phyloP scores from a whole-genome alignment of 92 coral and sea anemone genomes.

The Bergia puertoricense region DNA sequence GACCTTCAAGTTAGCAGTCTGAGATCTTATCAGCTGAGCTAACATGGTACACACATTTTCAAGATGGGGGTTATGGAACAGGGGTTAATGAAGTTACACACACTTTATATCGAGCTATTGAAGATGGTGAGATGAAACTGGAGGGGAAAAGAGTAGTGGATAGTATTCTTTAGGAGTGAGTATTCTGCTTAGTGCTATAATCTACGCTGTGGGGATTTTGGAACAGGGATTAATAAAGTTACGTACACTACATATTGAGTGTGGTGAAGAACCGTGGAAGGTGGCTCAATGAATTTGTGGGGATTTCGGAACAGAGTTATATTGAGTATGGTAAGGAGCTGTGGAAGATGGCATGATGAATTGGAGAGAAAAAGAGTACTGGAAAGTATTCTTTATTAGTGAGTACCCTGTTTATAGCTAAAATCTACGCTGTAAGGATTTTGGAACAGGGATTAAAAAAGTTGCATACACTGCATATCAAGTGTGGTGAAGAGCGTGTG shows the following conservation, averaged over 20 bases:
- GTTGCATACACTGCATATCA: too few relatives aligned
- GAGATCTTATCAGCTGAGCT: too few relatives aligned
- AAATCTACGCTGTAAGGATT: neutral
- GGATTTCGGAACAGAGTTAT: too few relatives aligned
- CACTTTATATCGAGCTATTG: conserved; percentile 81
- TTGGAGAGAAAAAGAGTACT: conserved; percentile 86
- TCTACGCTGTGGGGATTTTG: neutral
- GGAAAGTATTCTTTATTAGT: conserved; percentile 87
- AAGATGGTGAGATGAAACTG: conserved; percentile 80
- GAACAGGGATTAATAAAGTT: too few relatives aligned
- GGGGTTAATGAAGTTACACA: neutral
- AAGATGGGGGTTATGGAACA: too few relatives aligned
- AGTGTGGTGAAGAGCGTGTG: too few relatives aligned
- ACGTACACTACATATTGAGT: conserved; percentile 70
- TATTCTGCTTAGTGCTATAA: neutral
- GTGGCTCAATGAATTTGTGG: too few relatives aligned
- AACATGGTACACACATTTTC: too few relatives aligned
- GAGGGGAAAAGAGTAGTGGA: conserved; percentile 91
- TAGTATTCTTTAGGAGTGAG: conserved; percentile 84
- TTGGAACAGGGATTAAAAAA: too few relatives aligned
- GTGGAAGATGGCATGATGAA: conserved; percentile 86
- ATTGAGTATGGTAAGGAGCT: conserved; percentile 62
- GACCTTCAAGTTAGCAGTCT: too few relatives aligned
- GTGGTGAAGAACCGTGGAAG: conserved; percentile 72
- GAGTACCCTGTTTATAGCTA: conserved; percentile 5